A percentile compares a stretch with the other conserved stretches of the same genome.
Conservation (phyloP, 2,113 vertebrate species). For the Pluvianellus socialis region DNA sequence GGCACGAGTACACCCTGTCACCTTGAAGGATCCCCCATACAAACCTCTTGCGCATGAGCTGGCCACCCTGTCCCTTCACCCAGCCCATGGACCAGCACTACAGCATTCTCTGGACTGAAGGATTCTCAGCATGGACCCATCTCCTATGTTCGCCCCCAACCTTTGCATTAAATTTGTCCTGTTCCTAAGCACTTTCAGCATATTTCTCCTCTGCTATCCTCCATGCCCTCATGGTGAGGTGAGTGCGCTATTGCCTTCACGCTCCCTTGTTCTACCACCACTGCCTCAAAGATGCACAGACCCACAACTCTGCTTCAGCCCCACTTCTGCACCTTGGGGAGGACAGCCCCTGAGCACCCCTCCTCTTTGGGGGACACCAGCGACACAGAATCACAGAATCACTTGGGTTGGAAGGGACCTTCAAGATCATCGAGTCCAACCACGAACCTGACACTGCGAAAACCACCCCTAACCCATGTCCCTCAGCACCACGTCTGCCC, state of each 20-base stretch:
- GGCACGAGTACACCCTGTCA: background rate
- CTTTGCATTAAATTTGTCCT: background rate
- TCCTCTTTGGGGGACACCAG: background rate
- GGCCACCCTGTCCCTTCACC: background rate
- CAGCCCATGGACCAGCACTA: background rate
- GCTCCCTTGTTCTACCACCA: background rate
- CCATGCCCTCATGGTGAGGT: too few species aligned
- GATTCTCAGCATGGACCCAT: background rate
- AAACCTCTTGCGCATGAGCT: background rate
- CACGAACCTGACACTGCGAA: too few species aligned
- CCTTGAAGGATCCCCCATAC: background rate
- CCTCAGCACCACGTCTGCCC: too few species aligned
- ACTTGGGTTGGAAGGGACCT: too few species aligned
- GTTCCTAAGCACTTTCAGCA: background rate
- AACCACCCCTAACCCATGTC: too few species aligned
- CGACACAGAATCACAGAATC: too few species aligned
- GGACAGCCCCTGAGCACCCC: background rate
- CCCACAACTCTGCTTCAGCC: background rate
- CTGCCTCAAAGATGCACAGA: fast-evolving
- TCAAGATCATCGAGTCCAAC: too few species aligned
- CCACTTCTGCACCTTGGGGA: too few species aligned
- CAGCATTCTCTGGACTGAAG: background rate
- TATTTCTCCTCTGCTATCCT: background rate
- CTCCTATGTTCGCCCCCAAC: background rate
- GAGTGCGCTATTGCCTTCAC: background rate